Base-by-base conservation (phyloP, 1,140 invertebrate genomes). In the Drosophila novamexicana region DNA sequence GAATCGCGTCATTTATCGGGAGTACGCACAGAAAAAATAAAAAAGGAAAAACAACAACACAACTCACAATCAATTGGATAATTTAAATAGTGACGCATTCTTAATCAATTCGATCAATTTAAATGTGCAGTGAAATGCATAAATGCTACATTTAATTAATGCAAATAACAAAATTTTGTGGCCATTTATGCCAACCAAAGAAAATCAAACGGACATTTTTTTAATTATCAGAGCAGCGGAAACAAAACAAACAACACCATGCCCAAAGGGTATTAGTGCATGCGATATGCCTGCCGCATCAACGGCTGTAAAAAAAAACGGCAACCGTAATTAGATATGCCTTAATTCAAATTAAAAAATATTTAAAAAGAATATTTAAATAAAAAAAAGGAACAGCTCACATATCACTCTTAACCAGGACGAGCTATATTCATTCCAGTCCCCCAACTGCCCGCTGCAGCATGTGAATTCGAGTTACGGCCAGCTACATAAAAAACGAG, bases 81-180 rank as follows among this genome's bases (percentile, higher is more conserved):
- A 74, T 77, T 61, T 77, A 84, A 71, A 84, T 77, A 75, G 65
- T 69, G 71, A 54, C 52, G 62, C 69, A 74, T 62, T 81, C 78
- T 77, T 77, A 85, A 85, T 85, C 74, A 85, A 85, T 81, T 81
- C 74, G 74, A 81, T 75, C 77, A 84, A 81, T 84, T 85, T 81
- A 77, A 84, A 85, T 77, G 81, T 49, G 59, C 81, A 83, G 71
- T 66, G 81, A 84, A 81, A 77, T 77, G 81, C 74, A 84, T 85
- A 81, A 84, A 84, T 85, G 77, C 77, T 70, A 70, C 81, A 84
- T 74, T 85, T 85, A 81, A 84, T 84, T 77, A 77, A 84, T 85
- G 77, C 81, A 77, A 77, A 65, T 67, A 77, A 68, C 58, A 71
- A 65, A 66, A 29, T 29, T 56, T 75, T 59, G 59, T 45, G 61